phyloP scores from a whole-genome alignment of 2,113 vertebrate genomes.

The Halcyon malimbica region DNA sequence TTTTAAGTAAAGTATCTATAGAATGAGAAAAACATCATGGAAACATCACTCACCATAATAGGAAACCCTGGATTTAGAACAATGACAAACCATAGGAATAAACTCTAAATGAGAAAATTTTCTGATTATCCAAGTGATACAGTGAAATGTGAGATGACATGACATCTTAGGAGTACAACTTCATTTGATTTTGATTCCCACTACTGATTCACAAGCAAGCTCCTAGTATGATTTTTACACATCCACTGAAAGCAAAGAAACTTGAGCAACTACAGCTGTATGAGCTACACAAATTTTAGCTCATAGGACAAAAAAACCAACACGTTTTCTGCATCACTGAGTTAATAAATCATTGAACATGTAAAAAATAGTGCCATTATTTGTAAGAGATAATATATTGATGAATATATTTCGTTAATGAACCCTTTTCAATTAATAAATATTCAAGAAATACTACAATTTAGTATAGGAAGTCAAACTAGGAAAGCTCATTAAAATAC shows the following conservation, averaged over 20 bases:
- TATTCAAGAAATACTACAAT: conserved; percentile 36
- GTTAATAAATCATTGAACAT: not conserved
- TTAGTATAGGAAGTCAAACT: conserved; percentile 46
- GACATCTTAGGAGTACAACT: not conserved
- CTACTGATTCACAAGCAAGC: not conserved
- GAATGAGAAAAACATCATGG: not conserved
- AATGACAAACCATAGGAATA: not conserved
- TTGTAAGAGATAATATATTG: not conserved
- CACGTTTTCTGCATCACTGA: not conserved
- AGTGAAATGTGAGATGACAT: not conserved
- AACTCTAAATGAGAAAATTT: not conserved
- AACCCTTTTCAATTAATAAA: conserved; percentile 45
- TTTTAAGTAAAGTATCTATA: not conserved
- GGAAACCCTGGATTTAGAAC: not conserved
- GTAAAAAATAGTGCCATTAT: not conserved
- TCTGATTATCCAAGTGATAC: not conserved
- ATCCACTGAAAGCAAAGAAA: not conserved
- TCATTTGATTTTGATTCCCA: not conserved
- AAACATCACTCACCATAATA: not conserved
- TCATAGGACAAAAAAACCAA: not conserved
- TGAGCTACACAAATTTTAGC: not conserved
- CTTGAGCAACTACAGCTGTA: not conserved
- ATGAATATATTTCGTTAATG: conserved; percentile 17
- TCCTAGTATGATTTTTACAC: not conserved
- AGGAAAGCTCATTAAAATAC: conserved; percentile 68